phyloP scores from a whole-genome alignment of 2,888 invertebrate species.

The Nomada hirtipes region DNA sequence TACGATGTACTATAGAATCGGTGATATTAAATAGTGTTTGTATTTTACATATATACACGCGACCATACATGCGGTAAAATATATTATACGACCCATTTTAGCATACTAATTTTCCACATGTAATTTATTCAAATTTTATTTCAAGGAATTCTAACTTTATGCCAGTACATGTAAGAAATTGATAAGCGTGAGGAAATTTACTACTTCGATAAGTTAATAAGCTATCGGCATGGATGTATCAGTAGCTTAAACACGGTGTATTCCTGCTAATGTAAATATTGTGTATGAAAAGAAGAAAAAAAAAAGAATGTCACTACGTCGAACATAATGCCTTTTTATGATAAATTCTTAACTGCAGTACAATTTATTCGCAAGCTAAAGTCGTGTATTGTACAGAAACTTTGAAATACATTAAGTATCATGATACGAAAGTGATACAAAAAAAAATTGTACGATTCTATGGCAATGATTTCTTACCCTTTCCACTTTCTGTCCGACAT shows the following conservation, averaged over 20 bases:
- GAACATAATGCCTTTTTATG: conserved; percentile 39
- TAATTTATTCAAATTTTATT: neutral
- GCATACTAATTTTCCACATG: neutral
- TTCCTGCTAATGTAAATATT: conserved; percentile 60
- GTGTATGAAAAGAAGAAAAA: conserved; percentile 5
- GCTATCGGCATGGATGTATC: conserved; percentile 10
- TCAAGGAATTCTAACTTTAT: neutral
- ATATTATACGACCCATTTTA: conserved; percentile 26
- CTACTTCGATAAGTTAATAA: conserved; percentile 28
- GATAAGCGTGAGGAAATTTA: conserved; percentile 24
- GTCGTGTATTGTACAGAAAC: conserved; percentile 34
- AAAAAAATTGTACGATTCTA: conserved; percentile 52
- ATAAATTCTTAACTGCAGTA: conserved; percentile 11
- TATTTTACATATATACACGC: conserved; percentile 21
- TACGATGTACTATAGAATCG: conserved; percentile 37
- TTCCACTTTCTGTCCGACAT: neutral
- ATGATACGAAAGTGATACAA: conserved; percentile 65
- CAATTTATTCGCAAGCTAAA: conserved; percentile 18
- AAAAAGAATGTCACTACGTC: conserved; percentile 25
- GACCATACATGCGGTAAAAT: conserved; percentile 11
- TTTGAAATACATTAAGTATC: conserved; percentile 68
- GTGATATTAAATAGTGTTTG: conserved; percentile 24
- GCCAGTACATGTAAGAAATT: neutral
- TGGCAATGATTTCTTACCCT: neutral
- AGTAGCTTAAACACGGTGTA: conserved; percentile 25